Base-by-base conservation (phyloP, 1,140 invertebrate genomes). In the Brachionus paranguensis region DNA sequence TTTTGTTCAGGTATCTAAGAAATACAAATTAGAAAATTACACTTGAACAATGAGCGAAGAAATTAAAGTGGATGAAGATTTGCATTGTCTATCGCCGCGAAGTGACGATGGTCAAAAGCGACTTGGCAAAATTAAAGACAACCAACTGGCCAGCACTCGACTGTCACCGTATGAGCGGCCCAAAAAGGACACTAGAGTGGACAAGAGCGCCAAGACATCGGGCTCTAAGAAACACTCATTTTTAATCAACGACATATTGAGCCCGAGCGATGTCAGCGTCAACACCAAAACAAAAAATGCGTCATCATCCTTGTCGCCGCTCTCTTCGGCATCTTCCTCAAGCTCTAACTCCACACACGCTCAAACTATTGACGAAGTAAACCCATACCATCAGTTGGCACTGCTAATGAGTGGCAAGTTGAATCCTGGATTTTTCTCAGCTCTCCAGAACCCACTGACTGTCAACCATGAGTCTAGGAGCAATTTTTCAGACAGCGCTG, bases 321-420 rank as follows among this genome's bases (percentile, higher is more conserved):
- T 50, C 29, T 76, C 72, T 3, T 76, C 72, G 43, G 41, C 72
- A 1, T 76, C 72, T 50, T 76, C 72, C 12, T 50, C 72, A 10
- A 50, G 43, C 27, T 76, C 33, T 7, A 53, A 17, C 43, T 50
- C 41, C 1, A 76, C 43, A n/a, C 47, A 29, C n/a, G 24, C 11
- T 76, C 72, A 76, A 27, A 17, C 3, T 1, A 12, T 29, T n/a
- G 45, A 76, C 11, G 72, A 76, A 50, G 50, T 76, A 12, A 76
- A 76, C 27, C 72, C 72, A 12, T 76, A 76, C 47, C 72, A 76
- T 11, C 72, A 76, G 12, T 12, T 76, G 47, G 45, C 72, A 12
- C 14, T 76, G 47, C 43, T 76, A 27, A 76, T 76, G 72, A 76
- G 72, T 14, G 72, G 72, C 12, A 76, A 76, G 45, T 50, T 76